Conservation (phyloP, 2,888 invertebrate genomes). For the Epinotia brunnichana region DNA sequence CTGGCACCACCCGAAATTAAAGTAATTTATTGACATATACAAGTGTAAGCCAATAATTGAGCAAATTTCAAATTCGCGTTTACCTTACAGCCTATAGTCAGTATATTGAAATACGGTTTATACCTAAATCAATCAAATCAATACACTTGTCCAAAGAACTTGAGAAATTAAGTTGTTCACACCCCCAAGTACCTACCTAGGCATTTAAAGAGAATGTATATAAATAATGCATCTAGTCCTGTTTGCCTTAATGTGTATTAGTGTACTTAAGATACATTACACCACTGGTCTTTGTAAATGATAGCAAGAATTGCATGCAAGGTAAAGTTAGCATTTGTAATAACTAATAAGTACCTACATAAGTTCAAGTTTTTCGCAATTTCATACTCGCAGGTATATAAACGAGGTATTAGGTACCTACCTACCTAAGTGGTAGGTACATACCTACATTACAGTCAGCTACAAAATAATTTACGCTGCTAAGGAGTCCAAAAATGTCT, state of each 20-base stretch:
- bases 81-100: slow-evolving; percentile 15
- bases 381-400: no score
- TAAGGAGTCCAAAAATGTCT: no score
- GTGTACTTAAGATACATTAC: neutral
- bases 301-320: neutral
- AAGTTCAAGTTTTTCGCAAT: neutral
- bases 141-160: neutral
- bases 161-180: neutral
- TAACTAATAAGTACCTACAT: no score
- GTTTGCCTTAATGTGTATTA: neutral
- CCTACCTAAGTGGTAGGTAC: no score
- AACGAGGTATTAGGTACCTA: no score
- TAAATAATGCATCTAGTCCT: neutral
- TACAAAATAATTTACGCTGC: no score
- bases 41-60: slow-evolving; percentile 32
- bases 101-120: slow-evolving; percentile 3
- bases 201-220: neutral
- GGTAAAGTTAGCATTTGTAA: no score
- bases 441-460: no score
- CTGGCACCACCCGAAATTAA: slow-evolving; percentile 19
- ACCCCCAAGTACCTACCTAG: neutral
- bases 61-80: slow-evolving; percentile 38
- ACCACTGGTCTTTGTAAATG: neutral
- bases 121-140: neutral
- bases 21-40: slow-evolving; percentile 18